Percentiles rank a stretch among this genome's conserved stretches.
phyloP scores from a whole-genome alignment of 2,888 invertebrate genomes.

The Cosmopolites sordidus region DNA sequence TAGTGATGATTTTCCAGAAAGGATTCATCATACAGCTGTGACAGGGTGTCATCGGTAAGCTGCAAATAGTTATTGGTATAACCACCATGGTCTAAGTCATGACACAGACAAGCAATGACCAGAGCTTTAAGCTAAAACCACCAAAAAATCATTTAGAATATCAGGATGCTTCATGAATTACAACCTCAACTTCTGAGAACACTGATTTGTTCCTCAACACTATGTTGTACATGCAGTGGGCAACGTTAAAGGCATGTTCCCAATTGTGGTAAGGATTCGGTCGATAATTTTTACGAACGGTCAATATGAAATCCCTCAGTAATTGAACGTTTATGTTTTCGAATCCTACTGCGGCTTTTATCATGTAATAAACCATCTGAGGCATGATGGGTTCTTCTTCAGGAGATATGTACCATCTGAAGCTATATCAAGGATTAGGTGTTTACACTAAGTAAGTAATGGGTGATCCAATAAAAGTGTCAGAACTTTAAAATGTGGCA shows the following conservation, averaged over 20 bases:
- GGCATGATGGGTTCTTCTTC: constrained; percentile 53
- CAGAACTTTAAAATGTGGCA: too few relatives aligned
- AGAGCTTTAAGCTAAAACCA: constrained; percentile 51
- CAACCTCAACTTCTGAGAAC: constrained; percentile 34
- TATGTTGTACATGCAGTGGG: constrained; percentile 59
- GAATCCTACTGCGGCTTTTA: constrained; percentile 50
- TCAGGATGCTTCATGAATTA: background rate
- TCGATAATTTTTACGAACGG: constrained; percentile 51
- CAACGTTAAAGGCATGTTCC: constrained; percentile 60
- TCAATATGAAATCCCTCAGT: constrained; percentile 52
- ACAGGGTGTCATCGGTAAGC: constrained; percentile 53
- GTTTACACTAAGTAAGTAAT: too few relatives aligned
- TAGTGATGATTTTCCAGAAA: constrained; percentile 60
- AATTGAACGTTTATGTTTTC: constrained; percentile 44
- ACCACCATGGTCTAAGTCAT: constrained; percentile 62
- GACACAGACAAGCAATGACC: constrained; percentile 56
- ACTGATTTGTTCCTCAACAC: constrained; percentile 47
- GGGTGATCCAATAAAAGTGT: too few relatives aligned
- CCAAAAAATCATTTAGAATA: background rate
- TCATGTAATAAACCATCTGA: constrained; percentile 54
- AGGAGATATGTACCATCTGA: constrained; percentile 55
- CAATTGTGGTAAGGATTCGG: constrained; percentile 60
- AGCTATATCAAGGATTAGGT: constrained; percentile 47
- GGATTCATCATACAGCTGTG: constrained; percentile 55
- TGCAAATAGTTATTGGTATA: constrained; percentile 59